Percentiles rank a stretch among this genome's conserved stretches.
These are phyloP conservation scores for Lasius platythorax DNA, from an alignment of 2,888 invertebrate genomes.

Conservation along the genomic window DNA sequence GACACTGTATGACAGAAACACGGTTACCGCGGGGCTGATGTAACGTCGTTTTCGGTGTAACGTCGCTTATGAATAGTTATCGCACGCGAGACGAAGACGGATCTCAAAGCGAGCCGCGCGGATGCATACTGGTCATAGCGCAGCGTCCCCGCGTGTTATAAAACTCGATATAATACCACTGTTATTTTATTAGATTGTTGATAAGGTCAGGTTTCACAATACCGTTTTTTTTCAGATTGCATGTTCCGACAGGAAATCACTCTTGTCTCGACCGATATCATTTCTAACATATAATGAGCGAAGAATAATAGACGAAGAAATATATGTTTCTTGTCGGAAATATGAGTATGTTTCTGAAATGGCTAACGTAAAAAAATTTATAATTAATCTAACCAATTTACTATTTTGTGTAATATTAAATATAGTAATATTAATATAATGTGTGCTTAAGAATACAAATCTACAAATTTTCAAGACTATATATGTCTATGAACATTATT, in stretches of 20 bases:
- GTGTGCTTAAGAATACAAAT: no score
- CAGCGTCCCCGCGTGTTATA: constrained; percentile 25
- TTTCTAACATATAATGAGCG: background rate
- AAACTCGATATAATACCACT: background rate
- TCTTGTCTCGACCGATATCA: background rate
- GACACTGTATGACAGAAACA: constrained; percentile 75
- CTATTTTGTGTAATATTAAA: background rate
- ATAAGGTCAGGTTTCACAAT: background rate
- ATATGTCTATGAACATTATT: background rate
- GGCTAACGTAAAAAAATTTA: background rate
- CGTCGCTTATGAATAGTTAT: constrained; percentile 73
- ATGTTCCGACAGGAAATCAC: constrained; percentile 19
- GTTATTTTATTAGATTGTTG: constrained; percentile 45
- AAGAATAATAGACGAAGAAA: background rate
- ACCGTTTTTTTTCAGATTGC: background rate
- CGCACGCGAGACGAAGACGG: constrained; percentile 55
- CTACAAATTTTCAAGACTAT: background rate
- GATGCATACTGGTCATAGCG: constrained; percentile 5
- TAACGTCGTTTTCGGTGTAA: constrained; percentile 67
- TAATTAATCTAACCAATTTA: constrained; percentile 7
- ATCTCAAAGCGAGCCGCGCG: constrained; percentile 40
- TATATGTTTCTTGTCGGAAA: background rate
- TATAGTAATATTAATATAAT: background rate
- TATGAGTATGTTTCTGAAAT: background rate
- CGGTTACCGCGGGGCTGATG: constrained; percentile 72